These are phyloP conservation scores for Tor tambroides DNA, from an alignment of 2,113 vertebrate genomes.

Conservation along the genomic window DNA sequence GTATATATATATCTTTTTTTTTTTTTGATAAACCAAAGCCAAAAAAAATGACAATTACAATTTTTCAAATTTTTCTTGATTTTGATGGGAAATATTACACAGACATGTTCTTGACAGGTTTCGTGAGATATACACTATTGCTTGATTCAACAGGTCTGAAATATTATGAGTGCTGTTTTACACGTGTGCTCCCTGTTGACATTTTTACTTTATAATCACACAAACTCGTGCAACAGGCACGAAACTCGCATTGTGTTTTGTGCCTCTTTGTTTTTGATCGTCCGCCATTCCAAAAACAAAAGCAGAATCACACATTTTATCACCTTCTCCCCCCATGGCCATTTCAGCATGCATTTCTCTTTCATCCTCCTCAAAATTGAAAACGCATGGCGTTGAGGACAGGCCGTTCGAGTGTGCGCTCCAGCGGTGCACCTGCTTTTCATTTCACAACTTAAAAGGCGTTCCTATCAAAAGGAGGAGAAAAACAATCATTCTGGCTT, in stretches of 20 bases:
- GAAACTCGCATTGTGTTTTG: conserved; percentile 22
- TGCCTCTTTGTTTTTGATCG: conserved; percentile 44
- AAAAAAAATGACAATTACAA: no score
- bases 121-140: background rate
- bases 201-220: conserved; percentile 25
- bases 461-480: conserved; percentile 90
- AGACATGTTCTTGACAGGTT: background rate
- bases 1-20: no score
- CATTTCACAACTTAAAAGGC: conserved; percentile 98
- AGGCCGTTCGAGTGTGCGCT: conserved; percentile 84
- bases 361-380: conserved; percentile 89
- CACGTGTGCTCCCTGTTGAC: conserved; percentile 31
- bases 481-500: conserved; percentile 86
- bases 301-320: conserved; percentile 77
- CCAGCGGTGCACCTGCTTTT: conserved; percentile 94
- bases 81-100: background rate
- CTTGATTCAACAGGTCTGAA: conserved; percentile 4
- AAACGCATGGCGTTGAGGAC: conserved; percentile 81
- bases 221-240: conserved; percentile 23
- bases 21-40: no score
- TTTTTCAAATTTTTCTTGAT: background rate
- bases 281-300: conserved; percentile 73
- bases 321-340: conserved; percentile 81
- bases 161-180: conserved; percentile 23
- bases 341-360: conserved; percentile 87